Evolutionary conservation across 2,113 vertebrate genomes (phyloP).

Genomic region (Ammodramus savannarum): DNA sequence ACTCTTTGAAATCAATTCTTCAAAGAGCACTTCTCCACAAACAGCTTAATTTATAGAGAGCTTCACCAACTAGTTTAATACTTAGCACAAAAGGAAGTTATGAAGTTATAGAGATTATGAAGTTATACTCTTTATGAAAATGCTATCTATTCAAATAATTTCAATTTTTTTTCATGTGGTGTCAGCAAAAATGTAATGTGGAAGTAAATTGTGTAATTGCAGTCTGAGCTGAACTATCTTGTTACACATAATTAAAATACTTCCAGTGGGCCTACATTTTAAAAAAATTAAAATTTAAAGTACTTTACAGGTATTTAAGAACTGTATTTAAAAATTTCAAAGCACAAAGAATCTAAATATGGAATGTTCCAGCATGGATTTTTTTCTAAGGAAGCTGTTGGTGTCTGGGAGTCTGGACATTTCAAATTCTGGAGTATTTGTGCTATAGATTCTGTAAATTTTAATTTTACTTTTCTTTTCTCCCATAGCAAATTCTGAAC

Average conservation of each 20-base stretch:
- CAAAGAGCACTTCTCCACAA: not conserved
- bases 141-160: not conserved
- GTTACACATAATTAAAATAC: not conserved
- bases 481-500: slow-evolving; percentile 92
- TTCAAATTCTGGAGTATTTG: not conserved
- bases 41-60: not conserved
- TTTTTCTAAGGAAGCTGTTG: not conserved
- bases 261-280: not conserved
- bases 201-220: not conserved
- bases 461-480: not conserved
- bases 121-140: not conserved
- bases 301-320: not conserved
- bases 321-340: not conserved
- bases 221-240: not conserved
- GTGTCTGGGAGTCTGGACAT: not conserved
- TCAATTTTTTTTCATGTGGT: not conserved
- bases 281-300: not conserved
- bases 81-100: not conserved
- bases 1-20: not conserved
- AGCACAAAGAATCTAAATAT: not conserved
- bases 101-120: not conserved
- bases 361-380: not conserved
- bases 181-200: not conserved
- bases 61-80: not conserved
- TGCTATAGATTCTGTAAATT: not conserved